Conservation (phyloP, 2,888 invertebrate species). For the Odontomyia ornata region DNA sequence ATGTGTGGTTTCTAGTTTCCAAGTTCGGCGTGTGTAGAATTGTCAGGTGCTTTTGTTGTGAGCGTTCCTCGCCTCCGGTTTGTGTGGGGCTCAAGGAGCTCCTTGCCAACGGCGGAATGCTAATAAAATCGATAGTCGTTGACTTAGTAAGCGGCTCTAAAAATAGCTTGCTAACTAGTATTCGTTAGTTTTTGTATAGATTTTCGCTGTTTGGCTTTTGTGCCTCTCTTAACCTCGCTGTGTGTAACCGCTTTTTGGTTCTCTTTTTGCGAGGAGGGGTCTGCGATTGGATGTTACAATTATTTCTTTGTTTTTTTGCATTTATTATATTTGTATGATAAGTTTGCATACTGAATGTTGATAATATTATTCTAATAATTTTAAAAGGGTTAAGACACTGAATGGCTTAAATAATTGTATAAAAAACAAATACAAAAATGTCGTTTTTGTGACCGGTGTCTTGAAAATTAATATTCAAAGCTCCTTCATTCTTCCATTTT, state of each 20-base stretch:
- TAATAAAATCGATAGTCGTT: conserved; percentile 42
- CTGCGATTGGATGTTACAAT: not conserved
- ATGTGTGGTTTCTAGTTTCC: not conserved
- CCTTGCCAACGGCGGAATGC: conserved; percentile 41
- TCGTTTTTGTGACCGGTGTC: no score
- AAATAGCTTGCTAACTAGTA: conserved; percentile 34
- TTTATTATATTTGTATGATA: no score
- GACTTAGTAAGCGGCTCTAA: conserved; percentile 29
- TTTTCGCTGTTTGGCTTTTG: not conserved
- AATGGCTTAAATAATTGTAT: no score
- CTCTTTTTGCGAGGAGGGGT: not conserved
- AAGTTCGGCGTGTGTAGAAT: not conserved
- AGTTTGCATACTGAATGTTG: no score
- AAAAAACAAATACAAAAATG: no score
- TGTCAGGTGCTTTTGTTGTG: conserved; percentile 26
- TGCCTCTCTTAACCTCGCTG: not conserved
- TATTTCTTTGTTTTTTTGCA: no score
- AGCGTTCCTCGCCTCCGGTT: not conserved
- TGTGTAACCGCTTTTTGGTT: not conserved
- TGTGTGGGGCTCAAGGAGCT: conserved; percentile 34
- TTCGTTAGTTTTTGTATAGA: not conserved
- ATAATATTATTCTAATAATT: no score
- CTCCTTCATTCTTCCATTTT: no score
- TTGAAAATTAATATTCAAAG: no score
- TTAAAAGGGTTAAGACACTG: no score